Conservation (phyloP, 2,113 vertebrate species). For the Pseudopipra pipra region DNA sequence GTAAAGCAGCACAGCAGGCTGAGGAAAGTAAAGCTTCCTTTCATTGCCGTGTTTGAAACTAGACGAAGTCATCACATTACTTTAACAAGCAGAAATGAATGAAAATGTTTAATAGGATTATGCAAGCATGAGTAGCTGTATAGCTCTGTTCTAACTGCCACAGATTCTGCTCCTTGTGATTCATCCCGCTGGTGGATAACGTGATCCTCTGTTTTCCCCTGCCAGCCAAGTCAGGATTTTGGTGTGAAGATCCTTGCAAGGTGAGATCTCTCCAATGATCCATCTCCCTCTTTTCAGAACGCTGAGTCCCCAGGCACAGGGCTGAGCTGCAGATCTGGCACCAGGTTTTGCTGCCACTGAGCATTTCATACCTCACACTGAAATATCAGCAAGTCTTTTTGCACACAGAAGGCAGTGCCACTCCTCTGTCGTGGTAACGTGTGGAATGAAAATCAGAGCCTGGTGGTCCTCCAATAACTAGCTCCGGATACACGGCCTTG, state of each 20-base stretch:
- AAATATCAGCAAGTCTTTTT: neutral
- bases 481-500: neutral
- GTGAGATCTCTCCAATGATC: neutral
- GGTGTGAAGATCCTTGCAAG: neutral
- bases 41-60: slow-evolving; percentile 58
- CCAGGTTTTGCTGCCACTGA: neutral
- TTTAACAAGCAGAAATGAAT: slow-evolving; percentile 67
- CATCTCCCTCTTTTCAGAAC: neutral
- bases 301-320: neutral
- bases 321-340: neutral
- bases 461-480: neutral
- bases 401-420: neutral
- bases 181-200: neutral
- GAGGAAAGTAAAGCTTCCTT: slow-evolving; percentile 49
- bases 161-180: neutral
- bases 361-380: neutral
- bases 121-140: slow-evolving; percentile 22
- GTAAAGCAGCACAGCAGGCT: slow-evolving; percentile 52
- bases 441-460: neutral
- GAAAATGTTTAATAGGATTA: slow-evolving; percentile 56
- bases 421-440: neutral
- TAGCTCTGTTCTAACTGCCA: neutral
- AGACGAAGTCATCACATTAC: slow-evolving; percentile 51
- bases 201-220: neutral
- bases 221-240: neutral